Evolutionary conservation across 2,888 invertebrate genomes (phyloP).

Genomic region (Siphlonurus alternatus): DNA sequence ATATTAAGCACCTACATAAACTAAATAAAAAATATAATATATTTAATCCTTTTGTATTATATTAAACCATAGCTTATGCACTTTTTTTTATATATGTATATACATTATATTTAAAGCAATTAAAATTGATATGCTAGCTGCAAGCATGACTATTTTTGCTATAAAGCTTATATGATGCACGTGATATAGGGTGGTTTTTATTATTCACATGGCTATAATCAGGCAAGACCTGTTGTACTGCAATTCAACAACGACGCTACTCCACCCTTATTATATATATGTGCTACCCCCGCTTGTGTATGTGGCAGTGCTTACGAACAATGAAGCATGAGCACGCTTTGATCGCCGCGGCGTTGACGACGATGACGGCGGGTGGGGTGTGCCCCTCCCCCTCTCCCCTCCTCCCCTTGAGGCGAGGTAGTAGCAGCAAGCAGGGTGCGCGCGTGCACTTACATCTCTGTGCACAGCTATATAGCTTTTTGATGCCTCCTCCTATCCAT

Average conservation of each 20-base stretch:
- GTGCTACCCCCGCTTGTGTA: not conserved
- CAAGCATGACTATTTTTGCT: not conserved
- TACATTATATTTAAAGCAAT: too few species aligned
- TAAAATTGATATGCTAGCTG: not conserved
- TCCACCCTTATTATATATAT: not conserved
- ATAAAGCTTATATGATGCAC: not conserved
- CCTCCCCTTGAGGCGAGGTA: not conserved
- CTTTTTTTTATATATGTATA: not conserved
- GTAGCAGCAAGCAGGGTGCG: not conserved
- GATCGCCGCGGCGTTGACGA: not conserved
- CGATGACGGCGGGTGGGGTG: not conserved
- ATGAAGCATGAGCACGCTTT: not conserved
- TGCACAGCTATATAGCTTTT: not conserved
- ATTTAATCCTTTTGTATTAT: not conserved
- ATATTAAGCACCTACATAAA: not conserved
- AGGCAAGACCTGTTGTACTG: not conserved
- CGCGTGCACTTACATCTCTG: not conserved
- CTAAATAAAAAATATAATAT: not conserved
- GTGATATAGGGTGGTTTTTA: not conserved
- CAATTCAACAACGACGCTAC: not conserved
- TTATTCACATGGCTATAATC: not conserved
- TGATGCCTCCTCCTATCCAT: not conserved
- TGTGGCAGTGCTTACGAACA: not conserved
- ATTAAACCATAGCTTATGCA: not conserved
- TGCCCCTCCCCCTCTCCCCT: not conserved